phyloP scores from a whole-genome alignment of 2,113 vertebrate genomes.

The Ictalurus furcatus region DNA sequence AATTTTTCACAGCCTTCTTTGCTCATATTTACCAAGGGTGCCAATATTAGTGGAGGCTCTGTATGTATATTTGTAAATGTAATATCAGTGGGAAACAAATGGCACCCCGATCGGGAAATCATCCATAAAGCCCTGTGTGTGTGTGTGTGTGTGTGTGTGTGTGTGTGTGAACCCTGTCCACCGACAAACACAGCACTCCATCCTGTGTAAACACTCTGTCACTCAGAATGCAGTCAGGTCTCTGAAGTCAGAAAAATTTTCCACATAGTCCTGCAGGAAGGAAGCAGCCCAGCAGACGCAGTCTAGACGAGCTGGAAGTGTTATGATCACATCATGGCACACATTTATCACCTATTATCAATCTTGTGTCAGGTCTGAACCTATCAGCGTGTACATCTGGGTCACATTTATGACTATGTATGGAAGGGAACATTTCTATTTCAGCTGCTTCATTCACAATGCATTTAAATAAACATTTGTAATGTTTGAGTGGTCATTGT shows the following conservation, averaged over 20 bases:
- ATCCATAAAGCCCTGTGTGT: background rate
- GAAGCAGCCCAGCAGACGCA: conserved; percentile 26
- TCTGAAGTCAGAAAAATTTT: conserved; percentile 11
- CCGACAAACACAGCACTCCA: background rate
- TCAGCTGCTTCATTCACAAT: conserved; percentile 6
- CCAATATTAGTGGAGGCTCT: no score
- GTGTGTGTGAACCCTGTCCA: conserved; percentile 1
- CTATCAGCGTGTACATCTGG: background rate
- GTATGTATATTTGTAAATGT: background rate
- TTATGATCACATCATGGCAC: background rate
- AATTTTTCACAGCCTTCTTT: no score
- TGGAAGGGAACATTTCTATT: background rate
- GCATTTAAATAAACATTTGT: background rate
- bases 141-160: background rate
- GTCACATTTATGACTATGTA: background rate
- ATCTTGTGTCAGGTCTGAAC: background rate
- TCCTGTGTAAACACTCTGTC: conserved; percentile 46
- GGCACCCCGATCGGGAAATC: background rate
- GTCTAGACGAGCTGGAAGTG: background rate
- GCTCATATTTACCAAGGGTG: no score
- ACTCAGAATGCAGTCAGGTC: conserved; percentile 30
- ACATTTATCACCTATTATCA: background rate
- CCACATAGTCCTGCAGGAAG: conserved; percentile 28
- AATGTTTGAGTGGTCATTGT: background rate
- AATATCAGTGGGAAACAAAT: background rate